Evolutionary conservation across 2,888 invertebrate genomes (phyloP).

Genomic region (Stenchaetothrips biformis): DNA sequence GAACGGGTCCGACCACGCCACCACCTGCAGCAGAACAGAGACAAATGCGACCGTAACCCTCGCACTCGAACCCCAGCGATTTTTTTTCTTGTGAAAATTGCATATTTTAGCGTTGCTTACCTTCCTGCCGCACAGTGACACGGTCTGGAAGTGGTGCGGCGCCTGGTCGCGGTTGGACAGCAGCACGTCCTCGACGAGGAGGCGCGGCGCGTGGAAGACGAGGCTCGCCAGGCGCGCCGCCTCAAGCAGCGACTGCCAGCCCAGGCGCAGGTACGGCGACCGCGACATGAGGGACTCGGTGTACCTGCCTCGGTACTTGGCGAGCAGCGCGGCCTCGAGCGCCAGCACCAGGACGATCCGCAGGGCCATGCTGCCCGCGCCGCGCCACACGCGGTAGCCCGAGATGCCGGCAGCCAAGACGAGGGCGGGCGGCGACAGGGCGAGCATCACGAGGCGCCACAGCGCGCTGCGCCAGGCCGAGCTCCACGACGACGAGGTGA

Average conservation of each 20-base stretch:
- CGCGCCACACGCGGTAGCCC: conserved; percentile 8
- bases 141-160: conserved; percentile 54
- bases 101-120: too few relatives aligned
- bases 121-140: conserved; percentile 66
- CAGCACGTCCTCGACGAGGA: conserved; percentile 56
- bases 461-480: not conserved
- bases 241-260: not conserved
- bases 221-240: conserved; percentile 39
- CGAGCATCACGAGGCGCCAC: not conserved
- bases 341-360: not conserved
- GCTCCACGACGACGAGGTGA: not conserved
- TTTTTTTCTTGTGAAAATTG: too few relatives aligned
- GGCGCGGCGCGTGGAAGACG: conserved; percentile 50
- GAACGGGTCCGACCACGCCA: conserved; percentile 65
- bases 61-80: too few relatives aligned
- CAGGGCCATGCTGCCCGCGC: conserved; percentile 10
- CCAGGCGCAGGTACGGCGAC: conserved; percentile 4
- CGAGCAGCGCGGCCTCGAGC: conserved; percentile 7
- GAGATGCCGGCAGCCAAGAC: not conserved
- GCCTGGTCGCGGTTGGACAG: conserved; percentile 45
- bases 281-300: conserved; percentile 6
- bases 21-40: conserved; percentile 38
- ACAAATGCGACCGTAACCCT: too few relatives aligned
- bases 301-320: conserved; percentile 10
- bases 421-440: not conserved